Base-by-base conservation (phyloP, 2,888 invertebrate species). In the Pammene aurita region DNA sequence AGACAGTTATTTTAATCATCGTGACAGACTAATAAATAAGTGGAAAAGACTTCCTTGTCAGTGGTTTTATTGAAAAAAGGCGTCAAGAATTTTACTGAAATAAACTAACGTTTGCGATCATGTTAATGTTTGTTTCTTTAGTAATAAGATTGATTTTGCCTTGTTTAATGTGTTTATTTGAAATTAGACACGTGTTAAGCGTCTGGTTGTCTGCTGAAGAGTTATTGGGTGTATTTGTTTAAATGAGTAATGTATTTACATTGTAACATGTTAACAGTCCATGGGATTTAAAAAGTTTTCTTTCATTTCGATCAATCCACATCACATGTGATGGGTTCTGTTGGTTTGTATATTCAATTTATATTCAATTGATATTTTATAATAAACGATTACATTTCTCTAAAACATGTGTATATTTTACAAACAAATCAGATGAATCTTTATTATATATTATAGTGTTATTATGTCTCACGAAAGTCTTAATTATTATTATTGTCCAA, bases 21-120 rank as follows among this genome's bases (percentile, higher is more conserved):
- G 38, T 64, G 63, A 63, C 64, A 69, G 56, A 26, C 38, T 35
- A 69, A 69, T 69, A 69, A 65, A 69, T 69, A 65, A 69, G 46
- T 60, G 64, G 34, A 65, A 50, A 57, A 62, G 67, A 55, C 58
- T 69, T 69, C 64, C 69, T 69, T 65, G 69, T 69, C 69, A 60
- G 46, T 64, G 68, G 64, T 58, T 69, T 62, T 41, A 55, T 55
- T 50, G 13, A 57, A 58, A 66, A 64, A 69, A 55, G 54, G 16
- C 50, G 34, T 48, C 38, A 65, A 65, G 26, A 54, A 46, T 65
- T 68, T 62, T 68, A 58, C 68, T 52, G 54, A 69, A 60, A 60
- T 65, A 60, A 48, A 5, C 38, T 14, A 18, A 58, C 38, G 14
- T 48, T 11, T 69, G 26, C 54, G 7, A 7, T 46, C 14, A n/a